Evolutionary conservation across 2,888 invertebrate genomes (phyloP), one percentile per base, ranked within the genome.

Genomic region (Melinaea marsaeus): DNA sequence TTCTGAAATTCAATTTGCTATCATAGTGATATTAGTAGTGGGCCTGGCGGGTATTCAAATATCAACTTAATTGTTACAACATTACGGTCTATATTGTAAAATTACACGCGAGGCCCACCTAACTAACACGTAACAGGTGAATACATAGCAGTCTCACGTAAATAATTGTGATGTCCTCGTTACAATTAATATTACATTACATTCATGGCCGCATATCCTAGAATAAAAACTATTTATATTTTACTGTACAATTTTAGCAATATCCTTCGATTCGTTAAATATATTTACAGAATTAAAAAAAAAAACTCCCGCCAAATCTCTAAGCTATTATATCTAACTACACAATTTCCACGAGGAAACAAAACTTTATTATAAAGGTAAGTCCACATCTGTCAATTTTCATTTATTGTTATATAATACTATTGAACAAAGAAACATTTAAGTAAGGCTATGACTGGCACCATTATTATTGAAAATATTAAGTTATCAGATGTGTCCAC

Each of bases 231-330:
- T 76, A 78, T 76, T 77, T 78, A 77, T 76, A 81, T 75, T 75
- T 84, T 84, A 83, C 86, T 89, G 86, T 89, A 89, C 89, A 88
- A 76, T 74, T 79, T 79, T 75, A 74, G 78, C 74, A 79, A 78
- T 80, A 79, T 79, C 79, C 76, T 75, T 78, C 76, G 72, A 75
- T 79, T 72, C 71, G 75, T 79, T 81, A 84, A 81, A 80, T 84
- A 83, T 88, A 87, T 88, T 81, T 89, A 86, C 86, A 87, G 71
- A 68, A 77, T 51, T 77, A 76, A 73, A 73, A 74, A 73, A 74
- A 72, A 77, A 73, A 70, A 71, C 75, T 70, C 74, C 65, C 58
- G 67, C 72, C 62, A 69, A 71, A 69, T 65, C 64, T 63, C 65
- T 66, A 71, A 71, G 64, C 60, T 55, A 69, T 61, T 61, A 60